A percentile compares a stretch with the other conserved stretches of the same genome.
Evolutionary conservation across 2,797 vertebrate genomes (phyloP).

Genomic region (Falco biarmicus): DNA sequence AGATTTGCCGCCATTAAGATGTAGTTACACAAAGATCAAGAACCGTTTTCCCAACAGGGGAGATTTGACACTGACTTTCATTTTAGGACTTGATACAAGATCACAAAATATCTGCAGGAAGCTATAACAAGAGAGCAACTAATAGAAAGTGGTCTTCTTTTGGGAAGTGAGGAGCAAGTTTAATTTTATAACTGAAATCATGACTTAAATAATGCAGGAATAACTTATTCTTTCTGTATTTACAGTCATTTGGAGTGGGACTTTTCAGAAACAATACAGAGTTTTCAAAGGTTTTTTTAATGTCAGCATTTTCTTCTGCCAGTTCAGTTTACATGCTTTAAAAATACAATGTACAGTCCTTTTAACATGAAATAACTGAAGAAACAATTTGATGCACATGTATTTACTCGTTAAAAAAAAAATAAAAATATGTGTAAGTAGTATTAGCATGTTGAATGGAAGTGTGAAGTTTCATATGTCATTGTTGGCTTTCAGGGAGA

Average conservation of each 20-base stretch:
- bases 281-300: not conserved
- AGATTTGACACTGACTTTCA: not conserved
- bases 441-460: not conserved
- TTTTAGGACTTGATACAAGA: not conserved
- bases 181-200: not conserved
- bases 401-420: not conserved
- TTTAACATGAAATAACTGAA: not conserved
- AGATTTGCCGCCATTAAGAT: not conserved
- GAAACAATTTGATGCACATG: not conserved
- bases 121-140: not conserved
- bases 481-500: not conserved
- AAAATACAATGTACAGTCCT: not conserved
- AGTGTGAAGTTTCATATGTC: not conserved
- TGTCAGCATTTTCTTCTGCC: not conserved
- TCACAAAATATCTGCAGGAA: not conserved
- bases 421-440: not conserved
- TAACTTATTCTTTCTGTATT: not conserved
- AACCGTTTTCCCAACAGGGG: not conserved
- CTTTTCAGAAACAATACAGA: not conserved
- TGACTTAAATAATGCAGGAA: not conserved
- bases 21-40: not conserved
- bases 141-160: not conserved
- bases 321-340: not conserved
- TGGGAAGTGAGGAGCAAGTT: not conserved
- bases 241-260: not conserved